These are phyloP conservation scores for Cabera pusaria DNA, from an alignment of 2,888 invertebrate genomes.

Conservation along the genomic window DNA sequence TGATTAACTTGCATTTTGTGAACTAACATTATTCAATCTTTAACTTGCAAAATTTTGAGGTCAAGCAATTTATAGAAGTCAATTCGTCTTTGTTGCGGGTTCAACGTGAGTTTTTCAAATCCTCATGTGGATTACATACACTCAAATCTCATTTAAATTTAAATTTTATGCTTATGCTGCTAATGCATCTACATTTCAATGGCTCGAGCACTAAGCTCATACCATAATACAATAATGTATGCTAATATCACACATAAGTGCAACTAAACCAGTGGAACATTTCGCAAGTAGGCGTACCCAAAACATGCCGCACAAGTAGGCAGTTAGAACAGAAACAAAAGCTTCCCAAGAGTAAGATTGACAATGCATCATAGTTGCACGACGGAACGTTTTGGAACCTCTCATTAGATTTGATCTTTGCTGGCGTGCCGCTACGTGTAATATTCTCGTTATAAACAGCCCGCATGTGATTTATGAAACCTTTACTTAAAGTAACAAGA, in stretches of 20 bases:
- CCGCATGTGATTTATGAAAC: constrained; percentile 45
- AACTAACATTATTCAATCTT: too few relatives aligned
- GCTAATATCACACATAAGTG: constrained; percentile 25
- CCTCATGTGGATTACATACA: too few relatives aligned
- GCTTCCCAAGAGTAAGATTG: constrained; percentile 53
- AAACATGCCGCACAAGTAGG: constrained; percentile 15
- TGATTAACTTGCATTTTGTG: constrained; percentile 31
- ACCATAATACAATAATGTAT: constrained; percentile 29
- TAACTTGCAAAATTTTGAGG: constrained; percentile 21
- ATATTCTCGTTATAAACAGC: constrained; percentile 37
- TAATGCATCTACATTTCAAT: constrained; percentile 21
- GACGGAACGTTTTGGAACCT: constrained; percentile 55
- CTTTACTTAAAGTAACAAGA: constrained; percentile 32
- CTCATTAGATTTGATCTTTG: constrained; percentile 66
- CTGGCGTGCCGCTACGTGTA: constrained; percentile 37
- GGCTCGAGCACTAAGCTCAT: constrained; percentile 8
- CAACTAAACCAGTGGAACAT: constrained; percentile 15
- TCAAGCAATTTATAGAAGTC: constrained; percentile 19
- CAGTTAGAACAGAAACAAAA: constrained; percentile 42
- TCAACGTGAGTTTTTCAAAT: too few relatives aligned
- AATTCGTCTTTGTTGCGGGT: too few relatives aligned
- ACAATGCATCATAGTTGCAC: constrained; percentile 53
- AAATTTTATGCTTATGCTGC: constrained; percentile 1
- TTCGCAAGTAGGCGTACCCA: constrained; percentile 23
- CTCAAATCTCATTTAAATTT: constrained; percentile 2